phyloP scores from a whole-genome alignment of 1,140 invertebrate species.

The Ptiloglossa arizonensis region DNA sequence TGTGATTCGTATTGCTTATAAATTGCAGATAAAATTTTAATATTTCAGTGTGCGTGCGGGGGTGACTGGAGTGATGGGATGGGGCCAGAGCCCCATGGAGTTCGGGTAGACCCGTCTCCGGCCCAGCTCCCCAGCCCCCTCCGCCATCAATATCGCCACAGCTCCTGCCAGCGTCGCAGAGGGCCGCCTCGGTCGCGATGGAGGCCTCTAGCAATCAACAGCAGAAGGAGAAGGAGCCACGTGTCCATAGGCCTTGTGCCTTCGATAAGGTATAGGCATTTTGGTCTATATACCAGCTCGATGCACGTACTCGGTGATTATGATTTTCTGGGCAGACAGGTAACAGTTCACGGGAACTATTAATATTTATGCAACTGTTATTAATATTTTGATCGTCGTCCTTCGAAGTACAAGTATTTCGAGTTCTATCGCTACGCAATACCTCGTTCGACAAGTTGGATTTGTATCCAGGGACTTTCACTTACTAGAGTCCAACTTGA shows the following conservation, averaged over 20 bases:
- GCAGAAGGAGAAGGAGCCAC: constrained; percentile 79
- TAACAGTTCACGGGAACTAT: too few species aligned
- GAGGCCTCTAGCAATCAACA: constrained; percentile 80
- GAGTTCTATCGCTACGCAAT: too few species aligned
- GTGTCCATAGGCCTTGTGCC: constrained; percentile 80
- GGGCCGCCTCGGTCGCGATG: constrained; percentile 80
- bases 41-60: constrained; percentile 78
- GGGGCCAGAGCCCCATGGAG: constrained; percentile 83
- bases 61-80: constrained; percentile 82
- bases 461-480: too few species aligned
- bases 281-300: too few species aligned
- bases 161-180: constrained; percentile 79
- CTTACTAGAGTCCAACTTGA: too few species aligned
- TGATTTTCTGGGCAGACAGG: too few species aligned
- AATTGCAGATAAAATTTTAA: neutral
- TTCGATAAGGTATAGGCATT: constrained; percentile 78
- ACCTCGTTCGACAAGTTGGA: too few species aligned
- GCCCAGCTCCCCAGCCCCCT: constrained; percentile 81
- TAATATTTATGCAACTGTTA: too few species aligned
- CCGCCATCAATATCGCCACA: constrained; percentile 79
- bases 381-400: too few species aligned
- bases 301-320: too few species aligned
- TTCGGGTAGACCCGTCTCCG: constrained; percentile 82
- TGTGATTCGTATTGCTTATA: too few species aligned
- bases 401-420: too few species aligned